These are phyloP conservation scores for Oplegnathus fasciatus DNA, from an alignment of 2,113 vertebrate genomes.

Conservation along the genomic window DNA sequence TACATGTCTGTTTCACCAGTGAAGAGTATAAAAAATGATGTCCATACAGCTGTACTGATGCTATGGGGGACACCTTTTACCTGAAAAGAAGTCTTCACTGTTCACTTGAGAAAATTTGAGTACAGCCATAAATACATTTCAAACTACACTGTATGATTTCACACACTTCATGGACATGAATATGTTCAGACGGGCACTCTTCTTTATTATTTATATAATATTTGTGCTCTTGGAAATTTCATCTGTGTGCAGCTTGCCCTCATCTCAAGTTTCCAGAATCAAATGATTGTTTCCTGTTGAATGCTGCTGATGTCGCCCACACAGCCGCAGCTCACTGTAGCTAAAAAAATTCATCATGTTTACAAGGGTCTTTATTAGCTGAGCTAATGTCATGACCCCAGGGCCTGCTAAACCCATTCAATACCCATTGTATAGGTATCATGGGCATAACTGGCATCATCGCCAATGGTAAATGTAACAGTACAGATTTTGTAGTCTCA, in stretches of 20 bases:
- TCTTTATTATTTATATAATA: not conserved
- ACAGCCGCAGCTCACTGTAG: not conserved
- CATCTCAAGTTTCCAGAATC: slow-evolving; percentile 1
- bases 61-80: not conserved
- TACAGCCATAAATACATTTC: not conserved
- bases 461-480: not conserved
- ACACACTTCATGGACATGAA: no score
- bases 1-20: not conserved
- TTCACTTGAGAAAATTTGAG: not conserved
- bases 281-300: slow-evolving; percentile 12
- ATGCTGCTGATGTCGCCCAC: slow-evolving; percentile 12
- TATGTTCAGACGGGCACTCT: no score
- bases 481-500: not conserved
- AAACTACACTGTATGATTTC: not conserved
- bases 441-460: not conserved
- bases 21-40: not conserved
- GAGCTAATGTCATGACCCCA: not conserved
- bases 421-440: not conserved
- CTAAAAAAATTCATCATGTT: slow-evolving; percentile 23
- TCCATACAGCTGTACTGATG: not conserved
- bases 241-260: not conserved
- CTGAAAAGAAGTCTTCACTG: not conserved
- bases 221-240: not conserved
- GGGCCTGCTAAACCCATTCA: slow-evolving; percentile 10
- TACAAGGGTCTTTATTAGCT: slow-evolving; percentile 9